A percentile compares a stretch with the other conserved stretches of the same genome.
phyloP scores from a whole-genome alignment of 2,113 vertebrate species.

The Menura novaehollandiae region DNA sequence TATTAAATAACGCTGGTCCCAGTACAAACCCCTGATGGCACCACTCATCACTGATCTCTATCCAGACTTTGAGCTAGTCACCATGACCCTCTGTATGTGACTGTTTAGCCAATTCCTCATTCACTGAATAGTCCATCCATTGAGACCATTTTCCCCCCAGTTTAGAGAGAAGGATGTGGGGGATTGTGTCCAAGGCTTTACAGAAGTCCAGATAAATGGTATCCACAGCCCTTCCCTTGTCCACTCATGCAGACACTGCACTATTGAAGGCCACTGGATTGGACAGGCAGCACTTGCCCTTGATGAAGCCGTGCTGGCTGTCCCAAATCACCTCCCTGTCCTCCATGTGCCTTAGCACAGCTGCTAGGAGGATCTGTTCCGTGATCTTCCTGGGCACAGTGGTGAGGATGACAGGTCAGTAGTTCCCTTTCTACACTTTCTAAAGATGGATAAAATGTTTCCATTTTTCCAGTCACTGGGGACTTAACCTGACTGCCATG shows the following conservation, averaged over 20 bases:
- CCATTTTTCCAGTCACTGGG: not conserved
- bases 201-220: not conserved
- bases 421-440: not conserved
- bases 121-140: too few species aligned
- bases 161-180: not conserved
- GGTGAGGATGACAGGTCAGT: too few species aligned
- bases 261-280: not conserved
- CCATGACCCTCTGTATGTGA: not conserved
- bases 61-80: not conserved
- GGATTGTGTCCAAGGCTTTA: not conserved
- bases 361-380: not conserved
- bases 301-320: not conserved
- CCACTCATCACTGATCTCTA: too few species aligned
- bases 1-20: not conserved
- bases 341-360: not conserved
- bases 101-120: not conserved
- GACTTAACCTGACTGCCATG: not conserved
- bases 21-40: not conserved
- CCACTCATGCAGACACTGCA: too few species aligned
- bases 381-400: not conserved
- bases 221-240: not conserved
- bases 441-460: not conserved
- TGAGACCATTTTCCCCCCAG: not conserved
- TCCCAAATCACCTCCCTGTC: not conserved
- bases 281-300: not conserved